phyloP scores from a whole-genome alignment of 2,113 vertebrate genomes.

The Phaethornis superciliosus region DNA sequence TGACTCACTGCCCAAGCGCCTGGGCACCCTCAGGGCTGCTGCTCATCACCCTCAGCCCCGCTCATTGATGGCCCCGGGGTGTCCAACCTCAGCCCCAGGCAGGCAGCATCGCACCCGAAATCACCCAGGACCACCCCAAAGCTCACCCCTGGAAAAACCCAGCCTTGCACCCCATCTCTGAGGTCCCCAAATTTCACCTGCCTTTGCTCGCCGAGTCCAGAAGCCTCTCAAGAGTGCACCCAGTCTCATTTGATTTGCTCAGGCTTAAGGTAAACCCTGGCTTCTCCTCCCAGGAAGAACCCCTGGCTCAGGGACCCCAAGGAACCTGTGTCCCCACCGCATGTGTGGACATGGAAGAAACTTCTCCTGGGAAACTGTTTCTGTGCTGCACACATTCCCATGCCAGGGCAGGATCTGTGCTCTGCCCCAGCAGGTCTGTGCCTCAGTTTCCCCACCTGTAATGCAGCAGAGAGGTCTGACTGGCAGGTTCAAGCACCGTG shows the following conservation, averaged over 20 bases:
- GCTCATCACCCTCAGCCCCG: accelerated
- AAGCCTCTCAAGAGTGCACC: background rate
- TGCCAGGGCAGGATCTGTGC: background rate
- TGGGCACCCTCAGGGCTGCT: background rate
- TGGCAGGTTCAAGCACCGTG: background rate
- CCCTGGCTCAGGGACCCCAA: accelerated
- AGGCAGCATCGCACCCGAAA: background rate
- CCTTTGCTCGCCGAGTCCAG: background rate
- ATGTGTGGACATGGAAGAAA: accelerated
- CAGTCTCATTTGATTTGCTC: background rate
- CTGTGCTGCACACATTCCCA: background rate
- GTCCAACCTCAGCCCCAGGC: background rate
- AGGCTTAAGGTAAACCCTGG: background rate
- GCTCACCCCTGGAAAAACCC: background rate
- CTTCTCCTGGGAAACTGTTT: background rate
- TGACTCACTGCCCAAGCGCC: slow-evolving; percentile 42
- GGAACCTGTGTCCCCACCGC: accelerated
- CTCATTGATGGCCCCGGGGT: background rate
- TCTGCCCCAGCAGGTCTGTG: background rate
- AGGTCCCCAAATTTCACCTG: background rate
- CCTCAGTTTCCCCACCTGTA: background rate
- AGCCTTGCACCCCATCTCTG: background rate
- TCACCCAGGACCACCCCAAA: background rate
- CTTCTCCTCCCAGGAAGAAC: background rate
- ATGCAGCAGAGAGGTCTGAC: too few species aligned